phyloP scores from a whole-genome alignment of 2,888 invertebrate species.

The Cerastoderma edule region DNA sequence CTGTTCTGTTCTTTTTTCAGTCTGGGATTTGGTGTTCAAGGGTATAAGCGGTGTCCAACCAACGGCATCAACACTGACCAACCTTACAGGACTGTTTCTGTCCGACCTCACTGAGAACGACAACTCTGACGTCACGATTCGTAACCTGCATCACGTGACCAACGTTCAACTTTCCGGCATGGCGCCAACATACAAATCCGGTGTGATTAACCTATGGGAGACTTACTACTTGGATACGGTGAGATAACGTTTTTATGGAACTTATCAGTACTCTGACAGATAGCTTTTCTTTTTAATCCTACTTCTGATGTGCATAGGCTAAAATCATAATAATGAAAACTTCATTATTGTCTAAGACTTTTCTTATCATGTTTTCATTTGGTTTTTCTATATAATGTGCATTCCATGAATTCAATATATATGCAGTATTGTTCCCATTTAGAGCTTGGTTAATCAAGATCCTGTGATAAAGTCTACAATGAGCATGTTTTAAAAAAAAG shows the following conservation, averaged over 20 bases:
- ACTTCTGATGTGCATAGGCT: no score
- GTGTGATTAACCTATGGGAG: slow-evolving; percentile 61
- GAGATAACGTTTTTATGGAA: not conserved
- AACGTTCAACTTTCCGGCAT: slow-evolving; percentile 17
- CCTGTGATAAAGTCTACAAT: no score
- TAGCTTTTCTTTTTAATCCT: no score
- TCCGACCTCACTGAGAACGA: slow-evolving; percentile 53
- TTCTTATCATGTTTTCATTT: not conserved
- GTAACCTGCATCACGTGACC: slow-evolving; percentile 51
- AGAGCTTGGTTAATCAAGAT: no score
- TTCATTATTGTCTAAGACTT: not conserved
- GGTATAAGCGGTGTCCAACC: slow-evolving; percentile 62
- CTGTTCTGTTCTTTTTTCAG: slow-evolving; percentile 31
- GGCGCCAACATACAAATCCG: slow-evolving; percentile 57
- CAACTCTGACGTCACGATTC: slow-evolving; percentile 49
- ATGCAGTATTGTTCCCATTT: no score
- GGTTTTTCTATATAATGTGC: no score
- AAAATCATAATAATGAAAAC: no score
- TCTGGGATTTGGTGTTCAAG: slow-evolving; percentile 68
- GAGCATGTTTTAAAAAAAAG: no score
- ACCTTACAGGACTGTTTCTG: slow-evolving; percentile 54
- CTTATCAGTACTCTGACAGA: not conserved
- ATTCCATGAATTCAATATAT: no score
- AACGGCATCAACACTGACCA: slow-evolving; percentile 31
- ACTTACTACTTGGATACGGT: slow-evolving; percentile 50